phyloP scores from a whole-genome alignment of 2,888 invertebrate species.

The Pandemis heparana region DNA sequence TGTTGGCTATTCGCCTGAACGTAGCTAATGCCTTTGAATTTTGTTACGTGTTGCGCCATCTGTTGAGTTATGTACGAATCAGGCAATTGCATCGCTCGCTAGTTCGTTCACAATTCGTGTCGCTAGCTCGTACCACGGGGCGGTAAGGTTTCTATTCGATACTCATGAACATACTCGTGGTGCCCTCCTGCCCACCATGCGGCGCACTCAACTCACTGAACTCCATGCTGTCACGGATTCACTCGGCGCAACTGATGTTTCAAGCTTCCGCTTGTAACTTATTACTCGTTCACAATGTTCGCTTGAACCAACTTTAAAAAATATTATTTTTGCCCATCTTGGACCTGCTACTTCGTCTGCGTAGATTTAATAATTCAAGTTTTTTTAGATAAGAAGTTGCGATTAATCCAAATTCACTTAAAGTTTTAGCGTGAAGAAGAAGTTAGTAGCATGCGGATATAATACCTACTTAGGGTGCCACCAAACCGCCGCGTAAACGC shows the following conservation, averaged over 20 bases:
- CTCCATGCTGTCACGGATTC: not conserved
- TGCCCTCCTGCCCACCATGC: constrained; percentile 4
- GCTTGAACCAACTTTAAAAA: not conserved
- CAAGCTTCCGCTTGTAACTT: not conserved
- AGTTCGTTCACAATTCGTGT: not conserved
- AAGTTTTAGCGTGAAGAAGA: too few relatives aligned
- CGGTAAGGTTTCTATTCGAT: constrained; percentile 5
- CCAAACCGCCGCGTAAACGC: too few relatives aligned
- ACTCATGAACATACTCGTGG: not conserved
- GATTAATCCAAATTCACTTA: too few relatives aligned
- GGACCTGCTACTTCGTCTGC: too few relatives aligned
- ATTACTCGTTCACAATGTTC: not conserved
- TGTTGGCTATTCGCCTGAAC: not conserved
- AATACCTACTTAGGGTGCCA: too few relatives aligned
- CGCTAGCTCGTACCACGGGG: not conserved
- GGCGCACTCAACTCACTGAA: not conserved
- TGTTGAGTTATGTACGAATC: constrained; percentile 44
- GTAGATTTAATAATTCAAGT: too few relatives aligned
- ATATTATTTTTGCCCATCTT: not conserved
- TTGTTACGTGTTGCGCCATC: constrained; percentile 53
- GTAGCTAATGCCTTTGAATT: not conserved
- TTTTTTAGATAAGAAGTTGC: too few relatives aligned
- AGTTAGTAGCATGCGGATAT: too few relatives aligned
- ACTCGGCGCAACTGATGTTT: not conserved
- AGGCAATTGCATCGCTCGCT: constrained; percentile 10